Conservation (phyloP, 2,797 vertebrate genomes). For the Otus scops region DNA sequence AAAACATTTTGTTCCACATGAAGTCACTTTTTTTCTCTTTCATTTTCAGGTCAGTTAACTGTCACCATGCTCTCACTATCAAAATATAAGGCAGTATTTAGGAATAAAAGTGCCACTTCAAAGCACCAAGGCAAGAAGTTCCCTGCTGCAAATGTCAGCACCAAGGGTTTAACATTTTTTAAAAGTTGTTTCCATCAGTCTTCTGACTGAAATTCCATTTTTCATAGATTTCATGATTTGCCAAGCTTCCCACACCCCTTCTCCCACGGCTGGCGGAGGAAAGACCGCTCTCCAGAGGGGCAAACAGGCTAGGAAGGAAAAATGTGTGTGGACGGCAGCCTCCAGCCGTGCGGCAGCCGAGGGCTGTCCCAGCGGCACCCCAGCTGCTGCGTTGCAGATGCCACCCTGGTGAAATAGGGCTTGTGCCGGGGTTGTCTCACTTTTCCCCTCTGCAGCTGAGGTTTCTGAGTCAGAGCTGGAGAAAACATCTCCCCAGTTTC, state of each 20-base stretch:
- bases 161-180: not conserved
- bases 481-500: fast-evolving
- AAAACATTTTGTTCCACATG: not conserved
- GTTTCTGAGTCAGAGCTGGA: not conserved
- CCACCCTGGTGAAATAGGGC: not conserved
- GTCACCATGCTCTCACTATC: not conserved
- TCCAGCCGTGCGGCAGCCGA: not conserved
- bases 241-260: fast-evolving
- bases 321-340: no score
- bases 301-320: not conserved
- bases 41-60: not conserved
- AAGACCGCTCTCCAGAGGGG: not conserved
- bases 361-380: not conserved
- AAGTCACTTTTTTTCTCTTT: not conserved
- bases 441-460: not conserved
- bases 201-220: not conserved
- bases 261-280: fast-evolving
- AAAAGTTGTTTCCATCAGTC: not conserved
- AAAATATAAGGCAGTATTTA: not conserved
- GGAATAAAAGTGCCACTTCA: not conserved
- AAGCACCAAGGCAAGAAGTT: not conserved
- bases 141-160: not conserved
- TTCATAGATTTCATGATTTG: not conserved
- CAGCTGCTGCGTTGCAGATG: not conserved
- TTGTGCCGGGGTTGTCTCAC: fast-evolving